phyloP scores from a whole-genome alignment of 2,888 invertebrate genomes.

The Cephonodes hylas region DNA sequence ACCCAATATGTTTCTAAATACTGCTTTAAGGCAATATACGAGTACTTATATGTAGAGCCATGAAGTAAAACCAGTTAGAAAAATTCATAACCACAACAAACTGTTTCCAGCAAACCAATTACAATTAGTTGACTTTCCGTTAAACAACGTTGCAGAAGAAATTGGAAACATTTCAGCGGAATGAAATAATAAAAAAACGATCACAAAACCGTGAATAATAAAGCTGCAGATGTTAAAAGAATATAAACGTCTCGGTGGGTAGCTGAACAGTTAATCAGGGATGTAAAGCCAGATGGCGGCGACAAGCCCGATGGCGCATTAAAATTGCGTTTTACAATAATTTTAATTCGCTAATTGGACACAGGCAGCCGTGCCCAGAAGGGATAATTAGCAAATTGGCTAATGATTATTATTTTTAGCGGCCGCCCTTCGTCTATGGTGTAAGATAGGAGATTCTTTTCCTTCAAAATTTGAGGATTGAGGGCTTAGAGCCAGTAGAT shows the following conservation, averaged over 20 bases:
- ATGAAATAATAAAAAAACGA: not conserved
- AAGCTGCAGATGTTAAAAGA: constrained; percentile 19
- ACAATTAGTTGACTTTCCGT: too few relatives aligned
- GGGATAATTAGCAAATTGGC: constrained; percentile 70
- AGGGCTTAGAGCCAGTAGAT: not conserved
- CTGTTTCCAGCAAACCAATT: too few relatives aligned
- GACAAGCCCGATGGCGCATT: constrained; percentile 45
- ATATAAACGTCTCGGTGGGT: constrained; percentile 31
- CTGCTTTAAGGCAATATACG: too few relatives aligned
- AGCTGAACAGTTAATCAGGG: constrained; percentile 57
- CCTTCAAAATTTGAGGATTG: not conserved
- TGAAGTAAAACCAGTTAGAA: too few relatives aligned
- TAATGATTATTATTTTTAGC: constrained; percentile 60
- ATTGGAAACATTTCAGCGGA: not conserved
- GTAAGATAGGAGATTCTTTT: constrained; percentile 10
- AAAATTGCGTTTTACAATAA: constrained; percentile 67
- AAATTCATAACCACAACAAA: too few relatives aligned
- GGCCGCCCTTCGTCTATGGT: constrained; percentile 27
- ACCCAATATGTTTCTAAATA: too few relatives aligned
- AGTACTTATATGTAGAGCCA: too few relatives aligned
- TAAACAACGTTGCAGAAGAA: not conserved
- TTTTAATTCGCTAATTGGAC: constrained; percentile 70
- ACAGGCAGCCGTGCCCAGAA: constrained; percentile 33
- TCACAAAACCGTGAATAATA: constrained; percentile 22
- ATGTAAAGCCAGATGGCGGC: constrained; percentile 62